phyloP scores from a whole-genome alignment of 2,113 vertebrate genomes.

The Meleagris gallopavo region DNA sequence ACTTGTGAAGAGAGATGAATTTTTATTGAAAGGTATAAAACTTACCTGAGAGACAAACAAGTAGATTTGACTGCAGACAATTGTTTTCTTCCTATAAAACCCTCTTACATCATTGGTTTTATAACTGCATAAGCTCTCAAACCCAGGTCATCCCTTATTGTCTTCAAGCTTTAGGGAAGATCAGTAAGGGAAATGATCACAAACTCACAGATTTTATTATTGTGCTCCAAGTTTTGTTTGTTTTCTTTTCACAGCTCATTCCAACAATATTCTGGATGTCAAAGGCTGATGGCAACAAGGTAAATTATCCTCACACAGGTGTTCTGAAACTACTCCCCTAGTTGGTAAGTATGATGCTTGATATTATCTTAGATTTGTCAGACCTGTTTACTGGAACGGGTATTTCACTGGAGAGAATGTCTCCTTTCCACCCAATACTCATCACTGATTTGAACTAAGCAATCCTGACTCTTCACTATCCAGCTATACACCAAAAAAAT shows the following conservation, averaged over 20 bases:
- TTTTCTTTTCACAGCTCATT: neutral
- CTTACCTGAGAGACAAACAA: neutral
- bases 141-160: neutral
- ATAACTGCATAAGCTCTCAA: neutral
- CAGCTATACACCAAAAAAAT: neutral
- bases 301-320: neutral
- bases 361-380: neutral
- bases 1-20: neutral
- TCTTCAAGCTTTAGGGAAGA: neutral
- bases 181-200: neutral
- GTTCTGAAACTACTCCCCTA: neutral
- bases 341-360: neutral
- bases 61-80: neutral
- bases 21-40: conserved; percentile 5
- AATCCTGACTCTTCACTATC: neutral
- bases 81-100: neutral
- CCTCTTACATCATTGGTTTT: neutral
- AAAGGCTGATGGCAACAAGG: neutral
- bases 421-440: neutral
- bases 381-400: neutral
- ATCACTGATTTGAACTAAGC: neutral
- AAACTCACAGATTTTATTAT: neutral
- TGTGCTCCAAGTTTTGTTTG: neutral
- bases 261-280: neutral
- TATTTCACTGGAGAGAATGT: neutral